Conservation (phyloP, 2,113 vertebrate species). For the Bufo gargarizans region DNA sequence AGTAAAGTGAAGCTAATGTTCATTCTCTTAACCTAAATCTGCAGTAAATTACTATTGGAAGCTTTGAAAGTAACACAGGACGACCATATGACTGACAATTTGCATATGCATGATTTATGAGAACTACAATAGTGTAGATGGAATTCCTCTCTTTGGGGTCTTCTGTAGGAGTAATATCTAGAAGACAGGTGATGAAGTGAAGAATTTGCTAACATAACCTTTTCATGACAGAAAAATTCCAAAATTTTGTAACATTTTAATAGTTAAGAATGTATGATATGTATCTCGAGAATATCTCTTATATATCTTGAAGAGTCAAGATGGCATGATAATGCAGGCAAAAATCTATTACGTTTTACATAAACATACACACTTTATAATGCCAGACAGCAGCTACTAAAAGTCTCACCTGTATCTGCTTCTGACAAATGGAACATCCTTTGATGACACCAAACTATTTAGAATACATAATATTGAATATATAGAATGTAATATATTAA, state of each 20-base stretch:
- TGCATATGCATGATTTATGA: conserved; percentile 16
- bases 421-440: too few relatives aligned
- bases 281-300: not conserved
- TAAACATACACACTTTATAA: not conserved
- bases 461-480: too few relatives aligned
- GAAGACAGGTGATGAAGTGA: not conserved
- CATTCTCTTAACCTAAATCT: not conserved
- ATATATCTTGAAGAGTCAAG: not conserved
- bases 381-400: not conserved
- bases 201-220: not conserved
- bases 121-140: not conserved
- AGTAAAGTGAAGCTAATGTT: conserved; percentile 25
- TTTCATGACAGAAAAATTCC: not conserved
- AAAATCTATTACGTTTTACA: not conserved
- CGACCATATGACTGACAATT: not conserved
- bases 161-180: not conserved
- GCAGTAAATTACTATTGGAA: not conserved
- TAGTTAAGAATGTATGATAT: not conserved
- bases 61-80: not conserved
- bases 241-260: not conserved
- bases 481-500: too few relatives aligned
- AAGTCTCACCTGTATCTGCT: not conserved
- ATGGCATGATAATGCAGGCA: not conserved
- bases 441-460: too few relatives aligned
- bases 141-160: not conserved